Percentiles rank a stretch among this genome's conserved stretches.
These are phyloP conservation scores for Theocolax elegans DNA, from an alignment of 1,140 invertebrate genomes.

Conservation along the genomic window DNA sequence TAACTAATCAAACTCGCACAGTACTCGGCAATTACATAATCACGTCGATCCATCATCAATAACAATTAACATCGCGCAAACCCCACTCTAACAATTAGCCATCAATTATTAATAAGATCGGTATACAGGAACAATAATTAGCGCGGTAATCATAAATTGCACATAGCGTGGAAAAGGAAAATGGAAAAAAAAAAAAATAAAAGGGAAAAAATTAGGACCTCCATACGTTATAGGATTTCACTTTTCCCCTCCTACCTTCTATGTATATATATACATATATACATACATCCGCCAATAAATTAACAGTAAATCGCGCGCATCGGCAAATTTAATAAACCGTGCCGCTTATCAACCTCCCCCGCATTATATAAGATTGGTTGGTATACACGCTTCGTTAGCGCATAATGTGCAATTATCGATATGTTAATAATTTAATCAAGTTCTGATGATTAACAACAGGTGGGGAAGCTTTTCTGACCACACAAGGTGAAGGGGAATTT, in stretches of 20 bases:
- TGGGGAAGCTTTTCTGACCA: conserved; percentile 43
- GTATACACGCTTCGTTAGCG: background rate
- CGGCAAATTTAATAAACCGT: background rate
- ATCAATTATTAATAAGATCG: conserved; percentile 9
- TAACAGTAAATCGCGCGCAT: conserved; percentile 5
- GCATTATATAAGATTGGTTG: background rate
- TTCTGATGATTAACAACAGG: conserved; percentile 60
- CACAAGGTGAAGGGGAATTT: too few relatives aligned
- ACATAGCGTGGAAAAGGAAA: too few relatives aligned
- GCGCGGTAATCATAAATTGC: background rate
- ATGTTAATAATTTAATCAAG: conserved; percentile 61
- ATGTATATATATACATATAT: too few relatives aligned
- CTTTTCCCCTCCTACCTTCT: too few relatives aligned
- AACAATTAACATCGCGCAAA: too few relatives aligned
- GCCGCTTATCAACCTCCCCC: background rate
- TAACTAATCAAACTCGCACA: too few relatives aligned
- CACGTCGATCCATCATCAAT: background rate
- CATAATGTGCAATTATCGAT: conserved; percentile 54
- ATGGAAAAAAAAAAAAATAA: too few relatives aligned
- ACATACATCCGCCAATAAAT: background rate
- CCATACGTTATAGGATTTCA: too few relatives aligned
- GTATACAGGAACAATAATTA: background rate
- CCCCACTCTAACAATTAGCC: background rate
- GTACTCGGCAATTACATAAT: background rate
- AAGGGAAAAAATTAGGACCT: too few relatives aligned